Evolutionary conservation across 2,888 invertebrate species (phyloP).

Genomic region (Drosophila algonquin): DNA sequence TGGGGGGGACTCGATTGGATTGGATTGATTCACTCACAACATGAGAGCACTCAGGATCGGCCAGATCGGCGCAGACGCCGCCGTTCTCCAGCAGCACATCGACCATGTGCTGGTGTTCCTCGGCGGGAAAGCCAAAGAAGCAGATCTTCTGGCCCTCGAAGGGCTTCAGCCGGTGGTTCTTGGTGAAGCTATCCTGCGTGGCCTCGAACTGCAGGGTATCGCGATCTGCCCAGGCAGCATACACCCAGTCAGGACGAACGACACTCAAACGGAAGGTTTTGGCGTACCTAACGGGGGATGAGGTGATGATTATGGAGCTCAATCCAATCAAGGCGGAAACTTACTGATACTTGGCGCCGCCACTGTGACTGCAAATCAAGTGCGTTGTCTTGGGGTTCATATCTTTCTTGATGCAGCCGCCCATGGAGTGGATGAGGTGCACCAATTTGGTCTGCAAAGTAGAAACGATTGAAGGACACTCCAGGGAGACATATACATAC

Average conservation of each 20-base stretch:
- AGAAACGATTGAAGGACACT: slow-evolving; percentile 15
- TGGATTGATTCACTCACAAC: slow-evolving; percentile 89
- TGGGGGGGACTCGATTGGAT: neutral
- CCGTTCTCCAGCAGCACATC: slow-evolving; percentile 94
- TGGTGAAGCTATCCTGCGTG: slow-evolving; percentile 88
- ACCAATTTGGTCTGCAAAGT: slow-evolving; percentile 90
- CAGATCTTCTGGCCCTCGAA: slow-evolving; percentile 94
- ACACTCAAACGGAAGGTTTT: slow-evolving; percentile 95
- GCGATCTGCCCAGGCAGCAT: slow-evolving; percentile 93
- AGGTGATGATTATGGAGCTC: no score
- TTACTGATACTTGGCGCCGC: slow-evolving; percentile 95
- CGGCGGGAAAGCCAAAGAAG: slow-evolving; percentile 95
- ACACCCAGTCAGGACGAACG: slow-evolving; percentile 94
- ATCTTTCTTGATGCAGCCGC: slow-evolving; percentile 96
- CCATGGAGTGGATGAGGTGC: slow-evolving; percentile 97
- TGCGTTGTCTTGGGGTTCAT: slow-evolving; percentile 95
- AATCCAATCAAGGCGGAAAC: slow-evolving; percentile 43
- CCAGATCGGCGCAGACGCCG: slow-evolving; percentile 90
- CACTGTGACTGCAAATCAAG: slow-evolving; percentile 94
- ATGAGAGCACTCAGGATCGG: slow-evolving; percentile 94
- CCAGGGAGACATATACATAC: neutral
- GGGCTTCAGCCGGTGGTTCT: slow-evolving; percentile 91
- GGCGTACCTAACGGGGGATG: slow-evolving; percentile 87
- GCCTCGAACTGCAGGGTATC: slow-evolving; percentile 89
- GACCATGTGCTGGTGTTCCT: slow-evolving; percentile 96